phyloP scores from a whole-genome alignment of 2,888 invertebrate genomes.

The Sturmia bella region DNA sequence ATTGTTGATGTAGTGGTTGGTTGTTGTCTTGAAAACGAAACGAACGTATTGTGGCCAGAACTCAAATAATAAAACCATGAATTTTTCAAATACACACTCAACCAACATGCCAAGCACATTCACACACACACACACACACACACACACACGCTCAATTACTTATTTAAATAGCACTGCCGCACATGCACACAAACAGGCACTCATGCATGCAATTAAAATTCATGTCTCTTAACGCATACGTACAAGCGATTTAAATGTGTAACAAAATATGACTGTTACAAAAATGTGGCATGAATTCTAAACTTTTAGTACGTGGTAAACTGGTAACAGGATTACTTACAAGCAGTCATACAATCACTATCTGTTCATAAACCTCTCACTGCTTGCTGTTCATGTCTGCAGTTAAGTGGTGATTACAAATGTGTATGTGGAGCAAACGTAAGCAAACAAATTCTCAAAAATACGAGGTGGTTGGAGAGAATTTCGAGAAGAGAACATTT shows the following conservation, averaged over 20 bases:
- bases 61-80: slow-evolving; percentile 17
- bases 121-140: neutral
- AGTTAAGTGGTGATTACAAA: too few species aligned
- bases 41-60: slow-evolving; percentile 4
- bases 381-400: too few species aligned
- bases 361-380: neutral
- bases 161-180: neutral
- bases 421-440: too few species aligned
- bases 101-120: neutral
- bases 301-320: slow-evolving; percentile 22
- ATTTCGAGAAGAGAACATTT: neutral
- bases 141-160: neutral
- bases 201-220: neutral
- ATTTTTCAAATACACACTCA: slow-evolving; percentile 11
- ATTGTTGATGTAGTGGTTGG: slow-evolving; percentile 2
- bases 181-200: neutral
- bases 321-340: neutral
- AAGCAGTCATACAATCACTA: neutral
- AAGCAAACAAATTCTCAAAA: neutral
- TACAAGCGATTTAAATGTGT: neutral
- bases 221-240: too few species aligned
- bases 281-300: slow-evolving; percentile 57
- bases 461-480: neutral
- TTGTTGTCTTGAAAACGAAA: slow-evolving; percentile 8
- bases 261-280: slow-evolving; percentile 29